Evolutionary conservation across 1,140 invertebrate genomes (phyloP), one percentile per base, ranked within the genome.

Genomic region (Diorhabda sublineata): DNA sequence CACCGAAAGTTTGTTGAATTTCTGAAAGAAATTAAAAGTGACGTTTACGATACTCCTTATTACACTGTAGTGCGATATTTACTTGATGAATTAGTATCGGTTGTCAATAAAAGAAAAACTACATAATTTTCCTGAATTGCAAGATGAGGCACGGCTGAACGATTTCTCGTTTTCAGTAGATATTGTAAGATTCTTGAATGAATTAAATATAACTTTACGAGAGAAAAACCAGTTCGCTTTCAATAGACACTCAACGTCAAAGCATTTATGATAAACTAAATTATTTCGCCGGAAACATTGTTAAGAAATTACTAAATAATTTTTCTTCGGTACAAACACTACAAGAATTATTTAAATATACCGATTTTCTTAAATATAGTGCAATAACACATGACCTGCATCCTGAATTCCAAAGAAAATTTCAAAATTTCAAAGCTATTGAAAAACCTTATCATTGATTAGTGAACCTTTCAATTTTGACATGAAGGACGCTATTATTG

Each of bases 201-300:
- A 69, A 69, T 57, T 61, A 66, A 64, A 66, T 58, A 66, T 66
- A 69, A 58, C 52, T 64, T 45, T 68, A 66, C 57, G 56, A 65
- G 3, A 59, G 42, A 66, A 60, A 69, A 69, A 69, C 62, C 68
- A 64, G 56, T 65, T 64, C 68, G 64, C 64, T 66, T 66, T 58
- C 64, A 67, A 67, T 67, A 59, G 61, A 58, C 58, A 67, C 66
- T 67, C 66, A 67, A 67, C 58, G 58, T 67, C 2, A 67, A 67
- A 67, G 58, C 66, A 67, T 67, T 60, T 3, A 64, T 64, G 62
- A 64, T 41, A 64, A 64, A 64, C 62, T 64, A 42, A 67, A 67
- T 60, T 67, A 60, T 60, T 67, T 67, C 60, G 66, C 66, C 60
- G 44, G 61, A 67, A 67, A 67, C 45, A 60, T 67, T 67, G 60